Conservation (phyloP, 2,113 vertebrate genomes). For the Speoplatyrhinus poulsoni region DNA sequence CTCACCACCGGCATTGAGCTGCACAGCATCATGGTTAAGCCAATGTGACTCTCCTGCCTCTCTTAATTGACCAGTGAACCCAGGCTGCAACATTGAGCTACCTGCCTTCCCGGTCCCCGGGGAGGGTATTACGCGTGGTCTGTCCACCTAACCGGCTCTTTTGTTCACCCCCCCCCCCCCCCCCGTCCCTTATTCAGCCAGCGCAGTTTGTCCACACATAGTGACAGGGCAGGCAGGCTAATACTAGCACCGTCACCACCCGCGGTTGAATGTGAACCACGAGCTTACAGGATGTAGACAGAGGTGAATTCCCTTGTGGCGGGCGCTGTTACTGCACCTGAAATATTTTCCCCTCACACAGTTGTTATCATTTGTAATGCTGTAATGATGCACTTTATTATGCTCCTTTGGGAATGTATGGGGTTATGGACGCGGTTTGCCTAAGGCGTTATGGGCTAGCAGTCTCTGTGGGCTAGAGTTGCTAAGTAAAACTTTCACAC, state of each 20-base stretch:
- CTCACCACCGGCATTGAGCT: conserved; percentile 48
- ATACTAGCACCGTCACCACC: conserved; percentile 15
- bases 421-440: too few relatives aligned
- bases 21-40: conserved; percentile 59
- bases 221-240: conserved; percentile 38
- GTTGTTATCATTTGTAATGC: too few relatives aligned
- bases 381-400: too few relatives aligned
- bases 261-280: neutral
- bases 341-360: too few relatives aligned
- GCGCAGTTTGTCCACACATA: conserved; percentile 58
- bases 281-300: too few relatives aligned
- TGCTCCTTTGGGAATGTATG: too few relatives aligned
- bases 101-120: conserved; percentile 64
- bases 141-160: conserved; percentile 69
- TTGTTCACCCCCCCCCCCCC: conserved; percentile 42
- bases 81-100: conserved; percentile 60
- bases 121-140: conserved; percentile 67
- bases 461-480: too few relatives aligned
- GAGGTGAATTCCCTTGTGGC: too few relatives aligned
- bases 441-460: too few relatives aligned
- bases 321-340: too few relatives aligned
- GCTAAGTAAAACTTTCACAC: too few relatives aligned
- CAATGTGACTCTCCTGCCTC: conserved; percentile 60
- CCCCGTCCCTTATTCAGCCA: conserved; percentile 29
- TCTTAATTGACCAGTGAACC: conserved; percentile 73